phyloP scores from a whole-genome alignment of 2,113 vertebrate species.

The Paraplagusia blochii region DNA sequence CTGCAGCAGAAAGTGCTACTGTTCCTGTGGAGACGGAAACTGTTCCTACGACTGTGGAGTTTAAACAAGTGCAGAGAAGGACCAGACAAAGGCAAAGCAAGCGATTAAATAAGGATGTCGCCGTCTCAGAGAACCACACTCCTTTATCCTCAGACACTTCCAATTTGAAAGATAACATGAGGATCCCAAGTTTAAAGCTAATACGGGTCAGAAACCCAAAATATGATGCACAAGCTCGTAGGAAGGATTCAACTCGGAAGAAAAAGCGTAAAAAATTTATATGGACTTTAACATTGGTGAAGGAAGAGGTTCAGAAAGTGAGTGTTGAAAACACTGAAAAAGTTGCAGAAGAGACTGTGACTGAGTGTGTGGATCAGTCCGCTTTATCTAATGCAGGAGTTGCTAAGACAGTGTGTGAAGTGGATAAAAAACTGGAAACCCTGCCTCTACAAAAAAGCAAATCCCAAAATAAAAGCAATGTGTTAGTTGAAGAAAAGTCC shows the following conservation, averaged over 20 bases:
- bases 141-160: conserved; percentile 33
- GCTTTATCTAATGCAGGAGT: conserved; percentile 32
- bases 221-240: conserved; percentile 47
- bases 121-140: conserved; percentile 39
- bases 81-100: conserved; percentile 66
- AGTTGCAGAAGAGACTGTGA: conserved; percentile 36
- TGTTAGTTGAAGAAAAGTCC: conserved; percentile 32
- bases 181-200: conserved; percentile 72
- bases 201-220: conserved; percentile 74
- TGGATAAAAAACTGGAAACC: conserved; percentile 40
- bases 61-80: conserved; percentile 43
- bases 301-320: conserved; percentile 41
- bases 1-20: conserved; percentile 48
- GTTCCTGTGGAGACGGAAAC: conserved; percentile 45
- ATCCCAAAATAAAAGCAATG: conserved; percentile 39
- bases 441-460: conserved; percentile 22
- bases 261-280: conserved; percentile 76
- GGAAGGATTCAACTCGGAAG: conserved; percentile 60
- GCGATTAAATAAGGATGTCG: conserved; percentile 60
- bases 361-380: conserved; percentile 37
- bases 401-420: conserved; percentile 23
- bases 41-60: conserved; percentile 42
- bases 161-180: conserved; percentile 45
- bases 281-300: conserved; percentile 75
- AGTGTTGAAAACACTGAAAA: conserved; percentile 34